Evolutionary conservation across 1,140 invertebrate species (phyloP).

Genomic region (Coenobita brevimanus): DNA sequence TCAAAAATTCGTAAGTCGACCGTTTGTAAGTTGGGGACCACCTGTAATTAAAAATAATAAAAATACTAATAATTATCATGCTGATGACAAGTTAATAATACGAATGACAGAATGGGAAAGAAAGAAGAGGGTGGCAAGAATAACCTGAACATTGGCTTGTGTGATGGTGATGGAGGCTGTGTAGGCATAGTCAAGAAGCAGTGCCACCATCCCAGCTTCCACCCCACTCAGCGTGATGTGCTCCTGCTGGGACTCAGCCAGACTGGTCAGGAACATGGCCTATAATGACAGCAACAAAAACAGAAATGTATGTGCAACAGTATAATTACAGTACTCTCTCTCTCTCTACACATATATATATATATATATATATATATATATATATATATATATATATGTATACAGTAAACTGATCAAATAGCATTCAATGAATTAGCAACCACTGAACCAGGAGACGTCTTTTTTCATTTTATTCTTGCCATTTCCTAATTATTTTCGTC

Average conservation of each 20-base stretch:
- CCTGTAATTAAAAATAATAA: not conserved
- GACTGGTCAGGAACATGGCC: slow-evolving; percentile 75
- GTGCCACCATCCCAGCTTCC: slow-evolving; percentile 75
- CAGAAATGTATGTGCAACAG: too few species aligned
- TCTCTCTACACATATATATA: slow-evolving; percentile 24
- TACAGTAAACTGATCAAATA: not conserved
- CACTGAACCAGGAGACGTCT: too few species aligned
- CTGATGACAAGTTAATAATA: too few species aligned
- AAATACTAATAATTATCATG: not conserved
- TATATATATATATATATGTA: slow-evolving; percentile 26
- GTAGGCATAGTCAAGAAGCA: slow-evolving; percentile 78
- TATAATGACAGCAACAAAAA: slow-evolving; percentile 60
- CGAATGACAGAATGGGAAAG: not conserved
- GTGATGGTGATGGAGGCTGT: slow-evolving; percentile 76
- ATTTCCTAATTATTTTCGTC: too few species aligned
- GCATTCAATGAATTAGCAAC: too few species aligned
- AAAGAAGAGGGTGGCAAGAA: slow-evolving; percentile 38
- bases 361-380: slow-evolving; percentile 22
- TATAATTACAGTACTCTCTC: not conserved
- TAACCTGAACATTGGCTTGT: slow-evolving; percentile 76
- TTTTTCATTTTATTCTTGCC: too few species aligned
- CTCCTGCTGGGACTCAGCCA: slow-evolving; percentile 75
- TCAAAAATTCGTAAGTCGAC: too few species aligned
- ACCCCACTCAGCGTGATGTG: slow-evolving; percentile 76
- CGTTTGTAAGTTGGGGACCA: too few species aligned